Evolutionary conservation across 2,113 vertebrate genomes (phyloP), one percentile per base, ranked within the genome.

Genomic region (Malurus cyaneus): DNA sequence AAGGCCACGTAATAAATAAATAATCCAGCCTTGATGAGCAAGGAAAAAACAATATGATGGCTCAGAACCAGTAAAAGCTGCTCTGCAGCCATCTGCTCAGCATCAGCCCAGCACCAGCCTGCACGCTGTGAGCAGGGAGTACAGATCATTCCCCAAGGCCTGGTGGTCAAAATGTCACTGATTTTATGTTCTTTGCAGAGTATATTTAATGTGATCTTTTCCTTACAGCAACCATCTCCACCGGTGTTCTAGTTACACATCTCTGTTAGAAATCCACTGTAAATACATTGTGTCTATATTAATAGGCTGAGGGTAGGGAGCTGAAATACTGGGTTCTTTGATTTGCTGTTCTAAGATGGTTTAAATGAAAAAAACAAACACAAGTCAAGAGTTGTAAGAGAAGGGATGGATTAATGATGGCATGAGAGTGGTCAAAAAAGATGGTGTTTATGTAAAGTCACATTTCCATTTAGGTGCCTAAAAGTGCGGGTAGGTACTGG

Each of bases 21-120:
- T 64, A 91, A 70, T 23, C 47, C 79, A 44, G 18, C 36, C 69
- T 67, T 61, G 49, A 19, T 0, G 0, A 86, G 85, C 39, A 67
- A 74, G 70, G 67, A 49, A 85, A 89, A 89, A 92, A 32, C 60
- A 86, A 10, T 54, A 13, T 19, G 67, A 61, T 85, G 94, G 91
- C 82, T 74, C 64, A 74, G 65, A 2, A 47, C 89, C 86, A 95
- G 79, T 31, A 34, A 60, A 69, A 91, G 8, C 23, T 80, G 60
- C 85, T 92, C 90, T 56, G 53, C 60, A 88, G 88, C 93, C 77
- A 88, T 91, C 90, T 96, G 93, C 86, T 96, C 94, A 94, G 88
- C 85, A 82, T 92, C 80, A 92, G 74, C 81, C 64, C 86, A 74
- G 74, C 86, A 91, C 80, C 65, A 73, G 60, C 42, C 87, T 64